These are phyloP conservation scores for Malacosoma neustria DNA, from an alignment of 2,888 invertebrate genomes.

Conservation along the genomic window DNA sequence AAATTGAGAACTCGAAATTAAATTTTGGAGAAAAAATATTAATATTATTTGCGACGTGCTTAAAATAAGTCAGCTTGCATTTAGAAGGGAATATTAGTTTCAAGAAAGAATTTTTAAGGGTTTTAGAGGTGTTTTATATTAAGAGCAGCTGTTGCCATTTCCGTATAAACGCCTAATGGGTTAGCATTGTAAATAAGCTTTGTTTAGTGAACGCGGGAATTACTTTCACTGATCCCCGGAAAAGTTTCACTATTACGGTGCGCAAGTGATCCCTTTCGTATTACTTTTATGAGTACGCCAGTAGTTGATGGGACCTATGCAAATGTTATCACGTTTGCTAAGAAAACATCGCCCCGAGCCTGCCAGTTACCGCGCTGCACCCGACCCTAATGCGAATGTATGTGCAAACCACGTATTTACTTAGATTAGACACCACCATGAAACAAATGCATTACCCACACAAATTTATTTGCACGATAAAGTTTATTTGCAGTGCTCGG, in stretches of 20 bases:
- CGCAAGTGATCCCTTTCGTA: slow-evolving; percentile 53
- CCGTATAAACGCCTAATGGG: slow-evolving; percentile 23
- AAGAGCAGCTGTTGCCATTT: slow-evolving; percentile 22
- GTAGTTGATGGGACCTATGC: slow-evolving; percentile 58
- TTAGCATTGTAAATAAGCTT: slow-evolving; percentile 34
- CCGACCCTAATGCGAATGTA: slow-evolving; percentile 5
- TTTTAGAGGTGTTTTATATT: slow-evolving; percentile 22
- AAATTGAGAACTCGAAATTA: neutral
- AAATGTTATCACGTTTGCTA: slow-evolving; percentile 58
- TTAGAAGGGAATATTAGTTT: no score
- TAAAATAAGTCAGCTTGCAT: neutral
- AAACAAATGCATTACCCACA: neutral
- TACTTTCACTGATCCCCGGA: slow-evolving; percentile 45
- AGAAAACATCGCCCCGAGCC: slow-evolving; percentile 34
- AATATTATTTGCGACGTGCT: neutral
- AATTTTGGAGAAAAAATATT: neutral
- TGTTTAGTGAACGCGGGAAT: slow-evolving; percentile 41
- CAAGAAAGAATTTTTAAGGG: slow-evolving; percentile 9
- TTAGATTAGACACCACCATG: neutral
- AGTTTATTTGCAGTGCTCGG: no score
- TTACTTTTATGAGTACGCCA: slow-evolving; percentile 55
- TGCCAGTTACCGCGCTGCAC: slow-evolving; percentile 8
- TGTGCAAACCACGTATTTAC: neutral
- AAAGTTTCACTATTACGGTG: slow-evolving; percentile 52
- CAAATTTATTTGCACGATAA: no score